Evolutionary conservation across 2,113 vertebrate genomes (phyloP).

Genomic region (Cisticola juncidis): DNA sequence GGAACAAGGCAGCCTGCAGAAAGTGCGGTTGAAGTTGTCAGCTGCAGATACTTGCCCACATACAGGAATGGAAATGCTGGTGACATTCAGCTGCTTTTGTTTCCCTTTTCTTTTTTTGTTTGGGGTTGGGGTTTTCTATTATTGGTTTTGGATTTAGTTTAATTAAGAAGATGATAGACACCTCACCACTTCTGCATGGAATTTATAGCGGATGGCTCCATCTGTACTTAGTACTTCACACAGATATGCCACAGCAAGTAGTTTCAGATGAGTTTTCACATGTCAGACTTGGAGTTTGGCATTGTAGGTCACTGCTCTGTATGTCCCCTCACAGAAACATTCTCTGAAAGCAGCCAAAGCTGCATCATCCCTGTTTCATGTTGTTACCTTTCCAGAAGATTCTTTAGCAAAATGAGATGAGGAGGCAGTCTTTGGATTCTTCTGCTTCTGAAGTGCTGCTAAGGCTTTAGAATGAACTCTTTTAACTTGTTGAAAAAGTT

Average conservation of each 20-base stretch:
- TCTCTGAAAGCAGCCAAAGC: not conserved
- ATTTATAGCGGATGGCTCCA: not conserved
- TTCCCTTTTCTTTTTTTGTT: too few species aligned
- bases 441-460: not conserved
- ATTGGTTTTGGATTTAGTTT: not conserved
- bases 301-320: not conserved
- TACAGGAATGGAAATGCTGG: not conserved
- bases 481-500: not conserved
- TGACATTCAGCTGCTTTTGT: not conserved
- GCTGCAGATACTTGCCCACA: not conserved
- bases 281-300: not conserved
- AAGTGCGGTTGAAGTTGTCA: slow-evolving; percentile 11
- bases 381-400: not conserved
- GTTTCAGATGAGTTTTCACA: not conserved
- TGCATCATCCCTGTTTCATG: not conserved
- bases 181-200: not conserved
- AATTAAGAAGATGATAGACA: not conserved
- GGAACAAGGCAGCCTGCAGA: slow-evolving; percentile 16
- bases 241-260: not conserved
- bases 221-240: not conserved
- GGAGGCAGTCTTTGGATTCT: not conserved
- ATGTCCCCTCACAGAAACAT: not conserved
- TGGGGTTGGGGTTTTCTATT: not conserved
- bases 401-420: not conserved
- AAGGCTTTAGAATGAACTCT: not conserved